phyloP scores from a whole-genome alignment of 2,888 invertebrate genomes.

The Hartigia nigra region DNA sequence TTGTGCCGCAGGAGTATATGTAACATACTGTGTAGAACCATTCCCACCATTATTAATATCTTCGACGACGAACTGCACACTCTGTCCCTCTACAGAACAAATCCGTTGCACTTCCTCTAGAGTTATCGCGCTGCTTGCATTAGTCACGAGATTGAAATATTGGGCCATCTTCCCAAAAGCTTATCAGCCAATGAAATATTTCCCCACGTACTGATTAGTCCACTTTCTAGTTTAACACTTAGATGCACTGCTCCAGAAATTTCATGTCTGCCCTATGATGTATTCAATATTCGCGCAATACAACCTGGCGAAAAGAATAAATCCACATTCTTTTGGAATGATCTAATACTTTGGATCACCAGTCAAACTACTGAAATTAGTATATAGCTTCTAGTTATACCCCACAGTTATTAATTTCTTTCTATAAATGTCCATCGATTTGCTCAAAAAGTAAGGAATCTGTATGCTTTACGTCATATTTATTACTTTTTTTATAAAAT shows the following conservation, averaged over 20 bases:
- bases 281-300: neutral
- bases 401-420: neutral
- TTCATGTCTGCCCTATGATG: neutral
- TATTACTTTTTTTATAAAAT: neutral
- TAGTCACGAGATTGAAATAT: conserved; percentile 59
- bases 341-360: neutral
- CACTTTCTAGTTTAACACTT: neutral
- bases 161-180: conserved; percentile 51
- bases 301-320: neutral
- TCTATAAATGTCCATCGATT: neutral
- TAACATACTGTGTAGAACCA: conserved; percentile 48
- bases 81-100: conserved; percentile 56
- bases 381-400: neutral
- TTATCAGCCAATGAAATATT: neutral
- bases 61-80: conserved; percentile 57
- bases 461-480: neutral
- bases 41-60: conserved; percentile 57
- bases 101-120: conserved; percentile 56
- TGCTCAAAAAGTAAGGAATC: neutral
- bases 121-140: conserved; percentile 56
- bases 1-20: conserved; percentile 52
- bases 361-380: neutral
- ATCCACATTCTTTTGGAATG: neutral
- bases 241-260: neutral
- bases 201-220: neutral